Percentiles rank a stretch among this genome's conserved stretches.
These are phyloP conservation scores for Hippopotamyrus pictus DNA, from an alignment of 2,797 vertebrate species.

Conservation along the genomic window DNA sequence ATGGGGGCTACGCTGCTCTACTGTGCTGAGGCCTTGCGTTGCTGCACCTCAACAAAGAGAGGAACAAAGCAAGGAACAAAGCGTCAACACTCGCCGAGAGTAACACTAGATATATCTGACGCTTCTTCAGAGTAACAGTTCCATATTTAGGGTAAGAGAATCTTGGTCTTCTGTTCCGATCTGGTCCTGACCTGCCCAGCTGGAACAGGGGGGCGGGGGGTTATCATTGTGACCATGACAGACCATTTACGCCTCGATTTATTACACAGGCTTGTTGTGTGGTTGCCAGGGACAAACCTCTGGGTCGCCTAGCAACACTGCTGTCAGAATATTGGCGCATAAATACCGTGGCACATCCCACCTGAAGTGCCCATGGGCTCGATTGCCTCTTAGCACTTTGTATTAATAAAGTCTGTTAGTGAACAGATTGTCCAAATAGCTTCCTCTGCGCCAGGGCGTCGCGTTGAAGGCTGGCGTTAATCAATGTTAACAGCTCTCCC, in stretches of 20 bases:
- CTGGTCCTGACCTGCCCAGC: neutral
- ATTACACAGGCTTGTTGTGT: neutral
- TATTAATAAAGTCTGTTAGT: conserved; percentile 8
- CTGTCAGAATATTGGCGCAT: conserved; percentile 22
- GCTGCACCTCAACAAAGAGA: neutral
- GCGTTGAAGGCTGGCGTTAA: neutral
- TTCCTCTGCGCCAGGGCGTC: neutral
- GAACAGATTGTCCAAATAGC: conserved; percentile 5
- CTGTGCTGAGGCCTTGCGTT: neutral
- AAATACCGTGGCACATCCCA: neutral
- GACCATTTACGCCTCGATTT: neutral
- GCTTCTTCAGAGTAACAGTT: neutral
- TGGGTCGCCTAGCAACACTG: conserved; percentile 13
- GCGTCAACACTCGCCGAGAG: neutral
- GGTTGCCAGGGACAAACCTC: neutral
- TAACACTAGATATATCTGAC: neutral
- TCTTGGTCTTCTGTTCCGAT: neutral
- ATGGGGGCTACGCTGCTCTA: neutral
- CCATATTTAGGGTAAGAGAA: neutral
- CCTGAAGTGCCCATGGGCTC: neutral
- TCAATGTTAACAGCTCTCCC: neutral
- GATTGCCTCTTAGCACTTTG: neutral
- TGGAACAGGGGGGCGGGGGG: neutral
- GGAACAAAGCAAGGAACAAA: neutral
- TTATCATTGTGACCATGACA: neutral